Conservation (phyloP, 2,888 invertebrate genomes). For the Drosophila phalerata region DNA sequence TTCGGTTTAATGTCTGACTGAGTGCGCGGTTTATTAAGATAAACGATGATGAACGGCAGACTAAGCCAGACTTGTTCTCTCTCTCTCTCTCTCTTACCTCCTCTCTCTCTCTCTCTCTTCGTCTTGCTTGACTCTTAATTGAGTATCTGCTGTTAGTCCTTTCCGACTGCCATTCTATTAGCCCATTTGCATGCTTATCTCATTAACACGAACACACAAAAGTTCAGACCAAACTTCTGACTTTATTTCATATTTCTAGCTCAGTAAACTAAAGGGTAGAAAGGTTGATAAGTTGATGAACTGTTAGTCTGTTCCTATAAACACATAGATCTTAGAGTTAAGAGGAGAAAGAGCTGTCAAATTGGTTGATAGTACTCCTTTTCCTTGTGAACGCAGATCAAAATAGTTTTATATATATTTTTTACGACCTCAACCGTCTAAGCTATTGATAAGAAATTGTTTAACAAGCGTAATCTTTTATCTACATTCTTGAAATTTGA, state of each 20-base stretch:
- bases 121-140: conserved; percentile 51
- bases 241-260: conserved; percentile 4
- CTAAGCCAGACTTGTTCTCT: conserved; percentile 34
- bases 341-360: not conserved
- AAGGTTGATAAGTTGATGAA: not conserved
- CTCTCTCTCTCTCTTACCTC: not conserved
- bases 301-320: not conserved
- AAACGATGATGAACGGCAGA: conserved; percentile 79
- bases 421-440: too few relatives aligned
- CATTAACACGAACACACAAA: conserved; percentile 72
- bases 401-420: too few relatives aligned
- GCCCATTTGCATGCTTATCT: conserved; percentile 78
- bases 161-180: conserved; percentile 69
- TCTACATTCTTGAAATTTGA: too few relatives aligned
- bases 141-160: conserved; percentile 50
- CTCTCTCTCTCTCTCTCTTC: not conserved
- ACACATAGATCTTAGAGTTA: not conserved
- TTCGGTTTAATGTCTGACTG: conserved; percentile 76
- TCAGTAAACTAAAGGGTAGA: not conserved
- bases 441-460: too few relatives aligned
- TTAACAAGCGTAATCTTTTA: too few relatives aligned
- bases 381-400: too few relatives aligned
- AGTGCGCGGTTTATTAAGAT: conserved; percentile 80
- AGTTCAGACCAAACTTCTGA: conserved; percentile 44
- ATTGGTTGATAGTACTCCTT: too few relatives aligned